These are phyloP conservation scores for Lagopus leucura DNA, from an alignment of 2,113 vertebrate species.

Conservation along the genomic window DNA sequence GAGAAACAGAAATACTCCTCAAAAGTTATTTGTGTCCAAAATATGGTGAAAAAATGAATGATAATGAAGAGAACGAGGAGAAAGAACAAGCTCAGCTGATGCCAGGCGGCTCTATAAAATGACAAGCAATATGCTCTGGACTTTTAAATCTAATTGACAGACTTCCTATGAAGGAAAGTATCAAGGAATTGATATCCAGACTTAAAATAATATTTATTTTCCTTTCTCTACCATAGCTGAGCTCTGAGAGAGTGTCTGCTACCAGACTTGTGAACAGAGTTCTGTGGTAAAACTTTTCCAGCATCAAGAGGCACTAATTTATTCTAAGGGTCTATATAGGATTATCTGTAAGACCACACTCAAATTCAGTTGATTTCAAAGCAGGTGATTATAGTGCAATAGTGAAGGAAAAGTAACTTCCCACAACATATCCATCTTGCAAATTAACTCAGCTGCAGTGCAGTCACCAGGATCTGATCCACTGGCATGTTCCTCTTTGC, in stretches of 20 bases:
- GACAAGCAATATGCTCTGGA: slow-evolving; percentile 25
- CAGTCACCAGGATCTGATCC: neutral
- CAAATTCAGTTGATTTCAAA: neutral
- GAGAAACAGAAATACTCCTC: slow-evolving; percentile 16
- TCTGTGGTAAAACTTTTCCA: neutral
- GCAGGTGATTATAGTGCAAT: neutral
- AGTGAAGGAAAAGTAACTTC: neutral
- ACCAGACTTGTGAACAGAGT: neutral
- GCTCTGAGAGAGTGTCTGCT: neutral
- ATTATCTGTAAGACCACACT: neutral
- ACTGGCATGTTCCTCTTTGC: neutral
- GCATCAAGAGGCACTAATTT: neutral
- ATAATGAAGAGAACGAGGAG: neutral
- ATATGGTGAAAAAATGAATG: slow-evolving; percentile 20
- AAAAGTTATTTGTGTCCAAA: slow-evolving; percentile 14
- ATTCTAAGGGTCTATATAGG: neutral
- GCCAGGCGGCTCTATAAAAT: neutral
- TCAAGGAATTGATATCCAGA: neutral
- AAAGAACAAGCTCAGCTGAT: neutral
- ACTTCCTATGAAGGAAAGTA: slow-evolving; percentile 48
- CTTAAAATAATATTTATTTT: neutral
- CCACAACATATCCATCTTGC: neutral
- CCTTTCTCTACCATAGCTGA: neutral
- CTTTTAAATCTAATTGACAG: slow-evolving; percentile 56
- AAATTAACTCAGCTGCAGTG: neutral